Evolutionary conservation across 2,888 invertebrate genomes (phyloP), one percentile per base, ranked within the genome.

Genomic region (Leptinotarsa juncta): DNA sequence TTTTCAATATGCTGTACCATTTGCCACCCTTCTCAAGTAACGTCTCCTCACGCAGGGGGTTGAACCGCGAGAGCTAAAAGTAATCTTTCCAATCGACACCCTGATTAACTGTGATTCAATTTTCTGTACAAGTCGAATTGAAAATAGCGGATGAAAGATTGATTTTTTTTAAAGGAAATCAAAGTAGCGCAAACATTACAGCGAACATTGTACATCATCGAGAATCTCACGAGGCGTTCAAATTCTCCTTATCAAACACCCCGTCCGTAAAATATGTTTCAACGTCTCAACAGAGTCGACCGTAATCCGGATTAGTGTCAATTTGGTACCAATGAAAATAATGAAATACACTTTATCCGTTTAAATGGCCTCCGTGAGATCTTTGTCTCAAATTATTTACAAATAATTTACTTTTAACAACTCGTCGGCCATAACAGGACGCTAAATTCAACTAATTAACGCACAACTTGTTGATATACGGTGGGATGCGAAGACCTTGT

Each of bases 251-350:
- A 62, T 62, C 62, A 62, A 62, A 62, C 62, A 62, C 62, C 32
- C 62, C 62, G 62, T 32, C 62, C 62, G 62, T 42, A 67, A 67
- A 67, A 50, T 55, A 42, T 48, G 48, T 55, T 65, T 70, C 23
- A 23, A 49, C 32, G 70, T 72, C 69, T 70, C 67, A 69, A 74
- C 69, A 72, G 71, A 72, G 42, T 69, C 53, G 74, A 69, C 65
- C 68, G 50, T 79, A 77, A 78, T 76, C 80, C 78, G 76, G 78
- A 76, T 78, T 78, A 78, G 65, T 72, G 78, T 74, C 78, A 75
- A 70, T 70, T 72, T 55, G 65, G 70, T 70, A 70, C 66, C 67
- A 72, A 67, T 62, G 73, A 70, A 73, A 69, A 73, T 76, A 73
- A 76, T 73, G 69, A 71, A 76, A 68, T 68, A 72, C 71, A 57